phyloP scores from a whole-genome alignment of 2,797 vertebrate species.

The Etheostoma nigrum region DNA sequence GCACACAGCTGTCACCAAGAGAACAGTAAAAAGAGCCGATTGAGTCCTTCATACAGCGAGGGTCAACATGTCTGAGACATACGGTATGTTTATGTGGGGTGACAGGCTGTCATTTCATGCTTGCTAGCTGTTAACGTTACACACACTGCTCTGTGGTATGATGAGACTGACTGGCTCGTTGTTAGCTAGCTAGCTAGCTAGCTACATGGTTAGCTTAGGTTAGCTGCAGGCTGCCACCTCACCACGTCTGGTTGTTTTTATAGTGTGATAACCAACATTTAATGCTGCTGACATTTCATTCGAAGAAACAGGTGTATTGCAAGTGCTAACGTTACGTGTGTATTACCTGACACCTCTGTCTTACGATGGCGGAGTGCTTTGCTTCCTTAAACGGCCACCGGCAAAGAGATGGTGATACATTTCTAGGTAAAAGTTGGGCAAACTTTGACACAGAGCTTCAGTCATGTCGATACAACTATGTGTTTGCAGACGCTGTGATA shows the following conservation, averaged over 20 bases:
- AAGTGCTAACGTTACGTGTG: not conserved
- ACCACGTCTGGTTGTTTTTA: not conserved
- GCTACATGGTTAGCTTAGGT: constrained; percentile 37
- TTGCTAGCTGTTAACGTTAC: constrained; percentile 24
- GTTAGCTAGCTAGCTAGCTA: constrained; percentile 52
- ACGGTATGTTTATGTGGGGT: constrained; percentile 81
- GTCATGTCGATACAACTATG: not conserved
- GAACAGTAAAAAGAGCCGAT: constrained; percentile 27
- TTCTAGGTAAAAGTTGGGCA: constrained; percentile 62
- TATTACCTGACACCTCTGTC: not conserved
- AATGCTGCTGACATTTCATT: not conserved
- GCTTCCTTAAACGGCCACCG: constrained; percentile 36
- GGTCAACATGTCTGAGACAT: constrained; percentile 89
- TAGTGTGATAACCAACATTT: not conserved
- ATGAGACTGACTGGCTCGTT: constrained; percentile 23
- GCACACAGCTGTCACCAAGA: constrained; percentile 46
- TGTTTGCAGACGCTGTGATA: not conserved
- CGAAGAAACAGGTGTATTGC: rapidly evolving
- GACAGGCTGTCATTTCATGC: constrained; percentile 21
- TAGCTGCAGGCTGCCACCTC: constrained; percentile 26
- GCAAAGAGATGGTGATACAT: constrained; percentile 39
- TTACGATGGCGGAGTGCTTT: not conserved
- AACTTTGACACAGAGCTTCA: constrained; percentile 39
- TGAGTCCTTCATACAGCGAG: constrained; percentile 65
- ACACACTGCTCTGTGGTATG: constrained; percentile 9